Conservation (phyloP, 2,113 vertebrate species). For the Tapirus terrestris region DNA sequence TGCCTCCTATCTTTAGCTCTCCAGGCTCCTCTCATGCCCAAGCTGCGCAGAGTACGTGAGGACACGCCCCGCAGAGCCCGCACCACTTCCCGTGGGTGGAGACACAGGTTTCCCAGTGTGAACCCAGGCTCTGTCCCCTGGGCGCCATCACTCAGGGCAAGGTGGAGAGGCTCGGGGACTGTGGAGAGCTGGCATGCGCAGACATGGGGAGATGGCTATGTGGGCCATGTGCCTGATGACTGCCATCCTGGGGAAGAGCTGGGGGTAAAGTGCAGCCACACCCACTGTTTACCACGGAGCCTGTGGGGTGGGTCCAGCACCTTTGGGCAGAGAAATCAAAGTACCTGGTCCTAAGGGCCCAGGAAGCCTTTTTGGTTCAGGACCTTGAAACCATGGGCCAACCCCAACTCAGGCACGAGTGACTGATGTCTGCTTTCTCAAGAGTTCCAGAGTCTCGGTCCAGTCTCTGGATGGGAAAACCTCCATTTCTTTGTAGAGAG, state of each 20-base stretch:
- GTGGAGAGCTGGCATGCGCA: neutral
- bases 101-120: too few species aligned
- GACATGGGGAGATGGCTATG: neutral
- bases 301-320: neutral
- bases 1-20: neutral
- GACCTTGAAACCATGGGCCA: neutral
- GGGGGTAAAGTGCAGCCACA: fast-evolving
- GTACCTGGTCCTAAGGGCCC: neutral
- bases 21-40: neutral
- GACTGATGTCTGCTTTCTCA: neutral
- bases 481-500: neutral
- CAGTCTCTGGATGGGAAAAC: neutral
- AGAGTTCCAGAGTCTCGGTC: neutral
- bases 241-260: neutral
- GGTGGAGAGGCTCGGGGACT: neutral
- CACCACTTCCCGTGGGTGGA: neutral
- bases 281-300: neutral
- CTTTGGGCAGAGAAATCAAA: neutral
- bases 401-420: neutral
- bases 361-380: neutral
- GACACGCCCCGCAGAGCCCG: neutral
- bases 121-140: neutral
- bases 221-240: neutral
- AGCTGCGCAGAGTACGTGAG: neutral
- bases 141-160: neutral